Evolutionary conservation across 2,113 vertebrate species (phyloP), one percentile per base, ranked within the genome.

Genomic region (Porphyrio hochstetteri): DNA sequence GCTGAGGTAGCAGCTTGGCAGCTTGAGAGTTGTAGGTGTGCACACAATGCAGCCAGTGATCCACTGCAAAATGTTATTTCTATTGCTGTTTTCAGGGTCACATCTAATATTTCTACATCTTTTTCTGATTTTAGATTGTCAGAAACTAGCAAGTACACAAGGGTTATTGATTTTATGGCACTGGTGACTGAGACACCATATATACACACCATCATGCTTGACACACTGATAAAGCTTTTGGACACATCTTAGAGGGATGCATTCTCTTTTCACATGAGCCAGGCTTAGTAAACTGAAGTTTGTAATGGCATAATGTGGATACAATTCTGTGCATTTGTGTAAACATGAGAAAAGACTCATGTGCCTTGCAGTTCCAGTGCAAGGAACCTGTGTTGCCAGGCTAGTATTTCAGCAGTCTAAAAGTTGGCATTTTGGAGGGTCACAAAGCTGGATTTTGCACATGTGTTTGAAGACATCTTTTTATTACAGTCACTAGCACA

Each of bases 151-250:
- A 74, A 31, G 42, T 68, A 50, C 23, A 69, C 56, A 46, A 29
- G 65, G 56, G 28, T 71, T 55, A 56, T 18, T 85, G 70, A 18
- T 93, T 89, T 96, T 91, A 53, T 28, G 19, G 23, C n/a, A 29
- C 40, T 53, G 33, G 7, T 69, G 19, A 52, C 25, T 64, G 24
- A 67, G 29, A 7, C 33, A 83, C 11, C 8, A 20, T 24, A 24
- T 20, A 56, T 13, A 36, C 28, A 28, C 11, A 1, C 5, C 7
- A 16, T 31, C 1, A 0, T 48, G 7, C 25, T 81, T 55, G 7
- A 33, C 70, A 23, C 40, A 28, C 25, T 83, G 55, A 50, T 33
- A 50, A n/a, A 44, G 10, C 16, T 86, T 46, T 72, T 61, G n/a
- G 19, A 63, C 5, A 13, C 10, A 16, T 44, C 61, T 82, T 35